These are phyloP conservation scores for Osedax fenrisi DNA, from an alignment of 2,888 invertebrate species.

Conservation along the genomic window DNA sequence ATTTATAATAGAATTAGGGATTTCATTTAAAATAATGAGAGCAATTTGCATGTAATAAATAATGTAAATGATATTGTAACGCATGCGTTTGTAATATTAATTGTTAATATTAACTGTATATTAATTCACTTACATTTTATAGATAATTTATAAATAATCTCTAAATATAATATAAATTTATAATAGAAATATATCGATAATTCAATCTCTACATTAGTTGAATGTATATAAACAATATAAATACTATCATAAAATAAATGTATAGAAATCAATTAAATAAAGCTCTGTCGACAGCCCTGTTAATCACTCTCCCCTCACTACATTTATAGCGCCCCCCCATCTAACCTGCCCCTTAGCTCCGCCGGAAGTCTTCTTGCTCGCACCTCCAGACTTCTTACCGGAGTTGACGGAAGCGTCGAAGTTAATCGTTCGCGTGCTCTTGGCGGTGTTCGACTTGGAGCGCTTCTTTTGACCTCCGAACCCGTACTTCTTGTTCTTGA, in stretches of 20 bases:
- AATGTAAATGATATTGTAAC: background rate
- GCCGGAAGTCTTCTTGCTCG: too few relatives aligned
- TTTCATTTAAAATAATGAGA: background rate
- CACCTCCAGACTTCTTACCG: background rate
- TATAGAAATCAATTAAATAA: too few relatives aligned
- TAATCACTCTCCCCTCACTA: too few relatives aligned
- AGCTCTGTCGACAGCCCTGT: too few relatives aligned
- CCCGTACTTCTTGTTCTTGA: constrained; percentile 75
- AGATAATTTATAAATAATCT: background rate
- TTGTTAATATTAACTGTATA: background rate
- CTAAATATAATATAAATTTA: background rate
- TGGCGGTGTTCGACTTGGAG: constrained; percentile 70
- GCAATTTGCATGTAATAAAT: background rate
- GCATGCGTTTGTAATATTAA: background rate
- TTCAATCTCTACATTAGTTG: background rate
- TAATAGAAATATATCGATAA: too few relatives aligned
- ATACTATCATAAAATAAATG: background rate
- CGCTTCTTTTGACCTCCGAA: constrained; percentile 90
- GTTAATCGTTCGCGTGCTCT: constrained; percentile 53
- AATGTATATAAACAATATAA: background rate
- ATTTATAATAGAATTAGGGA: background rate
- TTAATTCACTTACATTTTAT: background rate
- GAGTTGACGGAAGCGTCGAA: background rate
- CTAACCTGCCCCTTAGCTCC: too few relatives aligned
- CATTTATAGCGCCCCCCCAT: too few relatives aligned